A percentile compares a stretch with the other conserved stretches of the same genome.
These are phyloP conservation scores for Adelges cooleyi DNA, from an alignment of 1,140 invertebrate species.

Conservation along the genomic window DNA sequence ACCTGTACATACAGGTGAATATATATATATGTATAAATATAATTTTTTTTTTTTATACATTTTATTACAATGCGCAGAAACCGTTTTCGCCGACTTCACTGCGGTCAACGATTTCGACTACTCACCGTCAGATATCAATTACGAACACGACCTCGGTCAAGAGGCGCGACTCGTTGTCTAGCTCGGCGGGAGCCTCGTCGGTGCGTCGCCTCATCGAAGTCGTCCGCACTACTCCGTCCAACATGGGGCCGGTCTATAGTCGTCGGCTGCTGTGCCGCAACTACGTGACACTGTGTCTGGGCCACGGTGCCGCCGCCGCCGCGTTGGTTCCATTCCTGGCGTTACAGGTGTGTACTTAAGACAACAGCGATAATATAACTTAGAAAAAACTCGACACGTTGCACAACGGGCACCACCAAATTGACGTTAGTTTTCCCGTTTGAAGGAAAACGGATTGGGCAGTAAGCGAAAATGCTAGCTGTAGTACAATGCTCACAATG, in stretches of 20 bases:
- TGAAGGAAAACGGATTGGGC: no score
- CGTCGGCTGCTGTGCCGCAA: constrained; percentile 40
- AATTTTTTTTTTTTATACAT: neutral
- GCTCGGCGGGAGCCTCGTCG: constrained; percentile 48
- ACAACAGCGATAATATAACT: constrained; percentile 42
- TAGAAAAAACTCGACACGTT: no score
- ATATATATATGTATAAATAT: neutral
- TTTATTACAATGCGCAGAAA: neutral
- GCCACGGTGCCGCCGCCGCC: constrained; percentile 48
- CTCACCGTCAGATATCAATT: neutral
- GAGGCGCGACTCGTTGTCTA: constrained; percentile 43
- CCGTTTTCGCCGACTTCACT: constrained; percentile 21
- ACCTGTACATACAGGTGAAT: no score
- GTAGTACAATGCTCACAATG: no score
- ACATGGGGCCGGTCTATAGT: constrained; percentile 39
- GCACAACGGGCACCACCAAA: no score
- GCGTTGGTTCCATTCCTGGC: constrained; percentile 51
- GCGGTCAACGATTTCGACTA: constrained; percentile 6
- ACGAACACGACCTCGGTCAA: constrained; percentile 1
- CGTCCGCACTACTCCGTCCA: constrained; percentile 37
- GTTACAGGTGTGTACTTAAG: constrained; percentile 41
- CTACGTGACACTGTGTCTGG: constrained; percentile 45
- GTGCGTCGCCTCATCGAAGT: constrained; percentile 52
- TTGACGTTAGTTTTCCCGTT: no score
- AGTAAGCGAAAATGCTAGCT: no score